These are phyloP conservation scores for Frieseomelitta varia DNA, from an alignment of 1,140 invertebrate species.

Conservation along the genomic window DNA sequence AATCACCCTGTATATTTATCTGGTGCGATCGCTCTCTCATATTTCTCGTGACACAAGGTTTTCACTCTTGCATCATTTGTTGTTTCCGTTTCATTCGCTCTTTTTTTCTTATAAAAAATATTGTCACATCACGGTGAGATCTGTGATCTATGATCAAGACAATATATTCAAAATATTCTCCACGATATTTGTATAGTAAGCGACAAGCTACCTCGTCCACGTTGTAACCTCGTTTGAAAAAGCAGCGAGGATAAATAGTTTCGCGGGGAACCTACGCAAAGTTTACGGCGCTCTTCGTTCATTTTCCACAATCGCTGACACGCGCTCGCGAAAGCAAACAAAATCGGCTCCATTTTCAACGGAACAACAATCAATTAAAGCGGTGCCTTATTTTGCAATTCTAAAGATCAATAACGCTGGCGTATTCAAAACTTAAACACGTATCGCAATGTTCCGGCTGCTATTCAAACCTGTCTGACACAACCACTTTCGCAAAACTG, in stretches of 20 bases:
- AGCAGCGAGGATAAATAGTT: neutral
- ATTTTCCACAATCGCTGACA: neutral
- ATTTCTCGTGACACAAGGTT: neutral
- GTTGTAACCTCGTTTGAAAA: neutral
- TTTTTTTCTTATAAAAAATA: neutral
- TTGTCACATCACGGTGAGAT: neutral
- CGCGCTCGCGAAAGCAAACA: neutral
- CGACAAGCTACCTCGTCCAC: neutral
- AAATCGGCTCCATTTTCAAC: neutral
- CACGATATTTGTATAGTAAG: neutral
- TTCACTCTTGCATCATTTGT: neutral
- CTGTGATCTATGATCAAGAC: neutral
- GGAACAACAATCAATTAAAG: neutral
- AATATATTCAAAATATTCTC: neutral
- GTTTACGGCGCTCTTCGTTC: neutral
- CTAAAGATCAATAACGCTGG: neutral
- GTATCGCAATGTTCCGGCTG: constrained; percentile 1
- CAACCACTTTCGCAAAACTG: constrained; percentile 15
- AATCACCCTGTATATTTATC: no score
- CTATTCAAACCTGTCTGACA: neutral
- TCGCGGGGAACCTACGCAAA: neutral
- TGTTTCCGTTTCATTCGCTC: neutral
- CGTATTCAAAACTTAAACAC: constrained; percentile 7
- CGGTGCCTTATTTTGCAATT: neutral
- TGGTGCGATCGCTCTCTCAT: neutral